Evolutionary conservation across 92 coral and sea anemone genomes (phyloP).

Genomic region (Phymanthus crucifer): DNA sequence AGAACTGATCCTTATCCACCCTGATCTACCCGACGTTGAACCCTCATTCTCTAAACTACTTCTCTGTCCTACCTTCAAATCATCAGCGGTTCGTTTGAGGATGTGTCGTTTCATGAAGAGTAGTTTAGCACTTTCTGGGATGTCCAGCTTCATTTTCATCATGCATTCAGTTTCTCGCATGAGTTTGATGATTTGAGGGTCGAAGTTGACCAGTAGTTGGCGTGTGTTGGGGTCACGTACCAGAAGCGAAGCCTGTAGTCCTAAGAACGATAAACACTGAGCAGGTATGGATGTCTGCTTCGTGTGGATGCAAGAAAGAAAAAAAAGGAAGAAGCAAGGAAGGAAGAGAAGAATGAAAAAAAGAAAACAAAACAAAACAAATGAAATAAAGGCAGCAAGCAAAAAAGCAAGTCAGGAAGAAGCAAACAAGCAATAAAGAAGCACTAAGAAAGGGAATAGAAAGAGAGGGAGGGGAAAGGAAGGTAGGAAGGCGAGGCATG

Average conservation of each 20-base stretch:
- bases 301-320: background rate
- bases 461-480: background rate
- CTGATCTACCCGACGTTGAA: too few species aligned
- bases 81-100: constrained; percentile 57
- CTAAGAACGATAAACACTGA: constrained; percentile 28
- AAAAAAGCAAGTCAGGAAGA: background rate
- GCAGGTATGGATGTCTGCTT: background rate
- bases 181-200: constrained; percentile 75
- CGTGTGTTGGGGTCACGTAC: constrained; percentile 74
- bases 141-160: constrained; percentile 73
- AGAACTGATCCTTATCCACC: too few species aligned
- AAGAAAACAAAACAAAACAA: too few species aligned
- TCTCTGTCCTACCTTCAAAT: constrained; percentile 54
- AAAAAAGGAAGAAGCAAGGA: background rate
- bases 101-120: constrained; percentile 52
- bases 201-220: constrained; percentile 73
- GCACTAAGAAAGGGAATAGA: background rate
- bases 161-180: constrained; percentile 89
- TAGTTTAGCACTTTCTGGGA: constrained; percentile 72
- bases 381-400: background rate
- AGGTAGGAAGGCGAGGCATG: background rate
- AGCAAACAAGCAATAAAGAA: background rate
- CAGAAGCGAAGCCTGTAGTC: constrained; percentile 76
- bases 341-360: background rate
- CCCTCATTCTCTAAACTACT: too few species aligned